Evolutionary conservation across 2,797 vertebrate genomes (phyloP).

Genomic region (Huso huso): DNA sequence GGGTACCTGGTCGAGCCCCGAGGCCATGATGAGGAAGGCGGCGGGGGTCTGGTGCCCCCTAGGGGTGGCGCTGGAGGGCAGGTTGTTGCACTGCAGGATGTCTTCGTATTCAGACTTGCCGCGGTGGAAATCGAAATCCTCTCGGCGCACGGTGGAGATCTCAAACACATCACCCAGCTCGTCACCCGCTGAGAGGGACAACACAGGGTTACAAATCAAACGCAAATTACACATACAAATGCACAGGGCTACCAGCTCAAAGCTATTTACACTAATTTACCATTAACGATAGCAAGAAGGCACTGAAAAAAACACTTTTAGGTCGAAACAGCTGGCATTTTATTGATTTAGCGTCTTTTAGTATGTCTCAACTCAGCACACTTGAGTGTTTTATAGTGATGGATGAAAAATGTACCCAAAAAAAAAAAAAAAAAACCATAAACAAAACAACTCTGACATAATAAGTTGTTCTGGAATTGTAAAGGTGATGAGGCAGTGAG

Average conservation of each 20-base stretch:
- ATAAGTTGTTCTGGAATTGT: too few species aligned
- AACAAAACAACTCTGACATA: too few species aligned
- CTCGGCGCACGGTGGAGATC: slow-evolving; percentile 63
- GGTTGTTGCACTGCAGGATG: slow-evolving; percentile 65
- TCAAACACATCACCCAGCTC: slow-evolving; percentile 64
- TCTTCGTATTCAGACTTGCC: slow-evolving; percentile 75
- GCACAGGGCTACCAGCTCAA: not conserved
- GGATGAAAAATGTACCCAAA: too few species aligned
- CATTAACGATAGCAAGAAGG: too few species aligned
- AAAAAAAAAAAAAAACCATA: too few species aligned
- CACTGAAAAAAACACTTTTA: too few species aligned
- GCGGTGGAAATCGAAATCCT: slow-evolving; percentile 71
- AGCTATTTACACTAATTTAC: not conserved
- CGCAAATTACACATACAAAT: not conserved
- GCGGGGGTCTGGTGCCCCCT: slow-evolving; percentile 70
- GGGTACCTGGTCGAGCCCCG: slow-evolving; percentile 65
- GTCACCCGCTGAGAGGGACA: slow-evolving; percentile 52
- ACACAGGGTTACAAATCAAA: too few species aligned
- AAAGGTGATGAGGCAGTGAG: too few species aligned
- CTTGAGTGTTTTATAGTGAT: too few species aligned
- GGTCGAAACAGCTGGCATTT: too few species aligned
- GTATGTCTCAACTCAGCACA: too few species aligned
- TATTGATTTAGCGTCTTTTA: too few species aligned
- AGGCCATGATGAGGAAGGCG: slow-evolving; percentile 73
- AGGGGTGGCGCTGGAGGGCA: slow-evolving; percentile 60